Evolutionary conservation across 2,888 invertebrate species (phyloP).

Genomic region (Nephrotoma appendiculata): DNA sequence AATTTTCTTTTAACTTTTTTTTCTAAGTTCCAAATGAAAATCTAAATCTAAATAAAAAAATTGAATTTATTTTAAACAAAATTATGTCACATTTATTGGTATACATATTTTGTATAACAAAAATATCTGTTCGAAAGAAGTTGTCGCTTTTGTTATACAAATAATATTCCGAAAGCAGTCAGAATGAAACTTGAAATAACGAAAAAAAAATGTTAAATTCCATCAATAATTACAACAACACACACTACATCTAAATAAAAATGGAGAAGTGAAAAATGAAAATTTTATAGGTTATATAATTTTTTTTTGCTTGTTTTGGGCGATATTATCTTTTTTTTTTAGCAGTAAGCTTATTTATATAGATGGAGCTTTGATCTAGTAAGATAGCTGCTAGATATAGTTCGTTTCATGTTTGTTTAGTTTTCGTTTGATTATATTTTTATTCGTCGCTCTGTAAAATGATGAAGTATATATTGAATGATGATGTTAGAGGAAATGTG

Average conservation of each 20-base stretch:
- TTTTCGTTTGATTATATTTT: not conserved
- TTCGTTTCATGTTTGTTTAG: not conserved
- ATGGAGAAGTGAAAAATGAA: not conserved
- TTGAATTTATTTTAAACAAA: not conserved
- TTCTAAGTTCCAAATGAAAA: not conserved
- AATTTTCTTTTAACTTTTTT: not conserved
- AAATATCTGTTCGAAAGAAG: not conserved
- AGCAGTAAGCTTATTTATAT: too few relatives aligned
- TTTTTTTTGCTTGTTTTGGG: not conserved
- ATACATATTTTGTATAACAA: not conserved
- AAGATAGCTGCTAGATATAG: not conserved
- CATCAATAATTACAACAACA: not conserved
- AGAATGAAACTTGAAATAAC: not conserved
- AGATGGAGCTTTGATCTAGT: not conserved
- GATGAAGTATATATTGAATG: not conserved
- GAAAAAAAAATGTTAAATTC: not conserved
- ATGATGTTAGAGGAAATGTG: not conserved
- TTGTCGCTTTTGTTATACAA: not conserved
- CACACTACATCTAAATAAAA: not conserved
- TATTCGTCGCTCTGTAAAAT: too few relatives aligned
- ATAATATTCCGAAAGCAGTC: not conserved
- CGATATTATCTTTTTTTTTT: not conserved
- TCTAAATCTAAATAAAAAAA: not conserved
- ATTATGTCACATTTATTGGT: not conserved
- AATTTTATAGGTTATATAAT: not conserved